Evolutionary conservation across 2,888 invertebrate species (phyloP), one percentile per base, ranked within the genome.

Genomic region (Empis livida): DNA sequence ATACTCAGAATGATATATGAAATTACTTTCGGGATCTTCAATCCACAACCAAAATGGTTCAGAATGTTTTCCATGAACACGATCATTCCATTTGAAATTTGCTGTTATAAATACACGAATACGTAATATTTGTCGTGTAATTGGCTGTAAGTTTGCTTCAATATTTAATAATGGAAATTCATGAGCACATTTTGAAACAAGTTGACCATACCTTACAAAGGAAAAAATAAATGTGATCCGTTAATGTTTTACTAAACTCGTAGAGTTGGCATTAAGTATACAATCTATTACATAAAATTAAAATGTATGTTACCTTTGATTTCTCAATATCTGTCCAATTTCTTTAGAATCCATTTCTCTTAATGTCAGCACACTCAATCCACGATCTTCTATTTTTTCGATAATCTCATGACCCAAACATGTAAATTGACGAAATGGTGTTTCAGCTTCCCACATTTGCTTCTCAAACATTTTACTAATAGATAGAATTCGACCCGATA

Each of bases 31-130:
- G 0, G 95, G 88, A 70, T 99, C 96, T 67, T 97, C 96, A 30
- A 99, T 87, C 93, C 97, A 96, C 50, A 99, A 79, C 89, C 94
- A 97, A 69, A 94, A 99, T 0, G 88, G 80, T 67, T 96, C 92
- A 0, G 85, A 79, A 0, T 80, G 80, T 65, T 84, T 84, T 0
- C 94, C 91, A 62, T 96, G 94, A 42, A 93, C 78, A 56, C 78
- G 81, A 62, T 93, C 91, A 59, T 88, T 91, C 95, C 95, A 96
- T 51, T 77, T 81, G 57, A 79, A 79, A 55, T 81, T 79, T 0
- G 94, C 82, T 48, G 73, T 79, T 17, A 96, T 80, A 45, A 78
- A 78, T 13, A 96, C 75, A 49, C 83, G 79, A 55, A 97, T 87
- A 59, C 87, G 74, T 13, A 95, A 70, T 5, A 95, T 86, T 0